Evolutionary conservation across 2,797 vertebrate genomes (phyloP), one percentile per base, ranked within the genome.

Genomic region (Gymnoscopelus braueri): DNA sequence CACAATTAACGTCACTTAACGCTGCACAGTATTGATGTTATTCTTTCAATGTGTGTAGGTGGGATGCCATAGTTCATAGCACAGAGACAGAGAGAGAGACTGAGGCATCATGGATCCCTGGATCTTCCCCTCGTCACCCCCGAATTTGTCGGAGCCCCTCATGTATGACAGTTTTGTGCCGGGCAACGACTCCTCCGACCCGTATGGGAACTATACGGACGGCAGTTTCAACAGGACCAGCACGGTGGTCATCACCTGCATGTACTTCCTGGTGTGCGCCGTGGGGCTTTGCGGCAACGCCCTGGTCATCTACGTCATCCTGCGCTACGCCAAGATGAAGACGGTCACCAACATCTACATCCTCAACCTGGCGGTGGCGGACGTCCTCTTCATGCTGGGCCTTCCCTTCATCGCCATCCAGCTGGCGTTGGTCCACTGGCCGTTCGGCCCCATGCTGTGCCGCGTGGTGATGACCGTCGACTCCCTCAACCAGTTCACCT

Each of bases 321-420:
- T 99, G 54, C 96, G 97, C 32, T 98, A 99, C 0, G 97, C 97
- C 90, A 98, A 99, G 90, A 98, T 98, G 97, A 99, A 98, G 87
- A 98, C 97, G 0, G 96, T 98, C 70, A 99, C 97, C 72, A 99
- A 99, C 86, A 98, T 99, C 80, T 99, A 98, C 88, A 98, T 99
- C 89, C 96, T 99, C 60, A 99, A 99, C 87, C 83, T 99, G 90
- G 97, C 97, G 5, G 96, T 99, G 0, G 97, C 97, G 0, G 97
- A 99, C 0, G 97, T 98, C 70, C 95, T 99, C 3, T 99, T 98
- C 90, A 99, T 99, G 97, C 87, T 98, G 0, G 95, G 97, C 0
- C 86, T 99, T 84, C 97, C 97, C 4, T 99, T 99, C 89, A 89
- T 99, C 74, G 97, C 97, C 75, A 95, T 97, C 91, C 97, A 99